These are phyloP conservation scores for Elysia crispata DNA, from an alignment of 2,888 invertebrate genomes.

Conservation along the genomic window DNA sequence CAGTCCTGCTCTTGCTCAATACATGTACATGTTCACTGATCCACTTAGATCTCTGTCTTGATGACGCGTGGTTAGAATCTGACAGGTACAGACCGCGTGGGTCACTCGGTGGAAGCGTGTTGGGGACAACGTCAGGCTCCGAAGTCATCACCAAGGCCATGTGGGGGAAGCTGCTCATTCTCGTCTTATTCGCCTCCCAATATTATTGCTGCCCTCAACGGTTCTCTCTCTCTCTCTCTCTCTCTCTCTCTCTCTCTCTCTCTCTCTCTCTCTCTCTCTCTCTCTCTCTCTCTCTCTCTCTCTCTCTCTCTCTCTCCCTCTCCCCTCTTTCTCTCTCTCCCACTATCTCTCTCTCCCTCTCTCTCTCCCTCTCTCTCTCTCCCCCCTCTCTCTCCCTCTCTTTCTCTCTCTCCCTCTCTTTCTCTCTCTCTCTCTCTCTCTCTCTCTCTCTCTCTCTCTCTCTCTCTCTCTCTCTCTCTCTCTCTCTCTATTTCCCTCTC, in stretches of 20 bases:
- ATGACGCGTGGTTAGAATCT: too few relatives aligned
- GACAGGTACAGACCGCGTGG: too few relatives aligned
- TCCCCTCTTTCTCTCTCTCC: neutral
- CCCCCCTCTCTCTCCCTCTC: neutral
- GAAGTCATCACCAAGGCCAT: too few relatives aligned
- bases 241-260: conserved; percentile 22
- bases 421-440: neutral
- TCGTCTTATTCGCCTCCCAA: too few relatives aligned
- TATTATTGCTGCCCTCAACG: too few relatives aligned
- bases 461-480: neutral
- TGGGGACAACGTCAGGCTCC: too few relatives aligned
- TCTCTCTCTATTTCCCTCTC: neutral
- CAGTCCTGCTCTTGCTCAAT: too few relatives aligned
- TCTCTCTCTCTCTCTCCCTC: neutral
- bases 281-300: conserved; percentile 15
- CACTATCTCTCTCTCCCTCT: neutral
- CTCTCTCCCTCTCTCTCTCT: neutral
- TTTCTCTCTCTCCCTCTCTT: neutral
- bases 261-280: conserved; percentile 1
- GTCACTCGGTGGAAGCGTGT: too few relatives aligned
- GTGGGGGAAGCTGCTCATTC: too few relatives aligned
- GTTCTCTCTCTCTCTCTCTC: neutral
- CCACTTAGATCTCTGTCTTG: too few relatives aligned
- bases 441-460: neutral
- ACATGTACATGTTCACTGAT: too few relatives aligned